phyloP scores from a whole-genome alignment of 2,113 vertebrate genomes.

The Dinomys branickii region DNA sequence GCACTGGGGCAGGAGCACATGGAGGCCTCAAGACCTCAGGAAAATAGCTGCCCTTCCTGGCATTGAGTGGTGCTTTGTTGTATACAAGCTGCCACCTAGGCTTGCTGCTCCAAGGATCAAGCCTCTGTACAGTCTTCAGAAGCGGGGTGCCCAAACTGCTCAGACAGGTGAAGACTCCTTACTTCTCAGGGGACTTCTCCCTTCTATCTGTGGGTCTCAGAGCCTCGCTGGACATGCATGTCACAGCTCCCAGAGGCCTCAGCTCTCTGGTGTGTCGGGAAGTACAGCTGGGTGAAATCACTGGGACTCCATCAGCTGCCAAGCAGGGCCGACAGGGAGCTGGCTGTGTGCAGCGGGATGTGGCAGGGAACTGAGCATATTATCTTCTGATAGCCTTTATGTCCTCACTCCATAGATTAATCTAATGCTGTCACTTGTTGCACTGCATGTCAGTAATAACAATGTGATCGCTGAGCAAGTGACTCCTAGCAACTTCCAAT shows the following conservation, averaged over 20 bases:
- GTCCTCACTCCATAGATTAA: neutral
- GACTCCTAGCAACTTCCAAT: neutral
- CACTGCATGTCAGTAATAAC: neutral
- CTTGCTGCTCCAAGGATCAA: neutral
- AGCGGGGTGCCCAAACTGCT: neutral
- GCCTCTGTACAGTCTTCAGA: neutral
- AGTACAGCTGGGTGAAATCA: neutral
- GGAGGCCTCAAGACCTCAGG: neutral
- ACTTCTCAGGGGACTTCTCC: slow-evolving; percentile 41
- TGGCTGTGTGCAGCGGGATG: too few species aligned
- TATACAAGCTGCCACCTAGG: neutral
- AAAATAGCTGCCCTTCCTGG: neutral
- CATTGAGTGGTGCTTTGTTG: neutral
- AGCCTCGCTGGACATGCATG: neutral
- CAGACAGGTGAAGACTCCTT: rapidly evolving
- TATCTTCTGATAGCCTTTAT: neutral
- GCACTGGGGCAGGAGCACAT: rapidly evolving
- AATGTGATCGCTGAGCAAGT: neutral
- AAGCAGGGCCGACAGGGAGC: rapidly evolving
- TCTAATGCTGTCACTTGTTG: rapidly evolving
- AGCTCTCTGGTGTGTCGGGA: neutral
- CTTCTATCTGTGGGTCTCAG: slow-evolving; percentile 42
- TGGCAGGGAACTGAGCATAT: neutral
- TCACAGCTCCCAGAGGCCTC: neutral
- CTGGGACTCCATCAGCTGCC: neutral